Conservation (phyloP, 2,113 vertebrate species). For the Macquaria australasica region DNA sequence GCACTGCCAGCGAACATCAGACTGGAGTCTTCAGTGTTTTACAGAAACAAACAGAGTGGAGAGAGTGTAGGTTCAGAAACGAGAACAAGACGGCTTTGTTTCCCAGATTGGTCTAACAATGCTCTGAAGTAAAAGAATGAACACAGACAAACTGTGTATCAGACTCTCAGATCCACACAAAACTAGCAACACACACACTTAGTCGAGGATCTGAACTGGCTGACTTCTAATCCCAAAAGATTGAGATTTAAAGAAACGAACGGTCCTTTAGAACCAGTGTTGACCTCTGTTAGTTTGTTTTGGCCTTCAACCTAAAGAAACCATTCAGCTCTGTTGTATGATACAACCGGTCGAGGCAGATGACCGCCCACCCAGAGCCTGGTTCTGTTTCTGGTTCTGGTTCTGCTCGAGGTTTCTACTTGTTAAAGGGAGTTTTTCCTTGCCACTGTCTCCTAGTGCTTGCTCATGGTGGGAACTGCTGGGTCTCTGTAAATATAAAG, state of each 20-base stretch:
- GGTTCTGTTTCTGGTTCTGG: too few species aligned
- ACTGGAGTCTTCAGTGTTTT: background rate
- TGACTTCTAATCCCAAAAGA: background rate
- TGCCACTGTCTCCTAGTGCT: too few species aligned
- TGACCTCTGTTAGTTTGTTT: background rate
- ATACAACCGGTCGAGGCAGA: too few species aligned
- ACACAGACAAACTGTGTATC: background rate
- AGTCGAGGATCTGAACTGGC: background rate
- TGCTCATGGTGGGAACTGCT: too few species aligned
- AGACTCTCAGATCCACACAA: background rate
- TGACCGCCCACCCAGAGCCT: too few species aligned
- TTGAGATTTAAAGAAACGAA: background rate
- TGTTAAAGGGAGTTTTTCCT: too few species aligned
- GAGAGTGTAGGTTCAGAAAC: background rate
- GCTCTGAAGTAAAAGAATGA: background rate
- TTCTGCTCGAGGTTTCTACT: too few species aligned
- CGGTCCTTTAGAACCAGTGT: background rate
- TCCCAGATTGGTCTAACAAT: background rate
- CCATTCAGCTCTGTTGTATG: too few species aligned
- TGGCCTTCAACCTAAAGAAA: background rate
- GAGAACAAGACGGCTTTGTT: background rate
- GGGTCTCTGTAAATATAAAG: too few species aligned
- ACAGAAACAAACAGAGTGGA: background rate
- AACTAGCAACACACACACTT: background rate
- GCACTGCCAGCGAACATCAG: background rate